These are phyloP conservation scores for Scaptomyza graminum DNA, from an alignment of 1,140 invertebrate species.

Conservation along the genomic window DNA sequence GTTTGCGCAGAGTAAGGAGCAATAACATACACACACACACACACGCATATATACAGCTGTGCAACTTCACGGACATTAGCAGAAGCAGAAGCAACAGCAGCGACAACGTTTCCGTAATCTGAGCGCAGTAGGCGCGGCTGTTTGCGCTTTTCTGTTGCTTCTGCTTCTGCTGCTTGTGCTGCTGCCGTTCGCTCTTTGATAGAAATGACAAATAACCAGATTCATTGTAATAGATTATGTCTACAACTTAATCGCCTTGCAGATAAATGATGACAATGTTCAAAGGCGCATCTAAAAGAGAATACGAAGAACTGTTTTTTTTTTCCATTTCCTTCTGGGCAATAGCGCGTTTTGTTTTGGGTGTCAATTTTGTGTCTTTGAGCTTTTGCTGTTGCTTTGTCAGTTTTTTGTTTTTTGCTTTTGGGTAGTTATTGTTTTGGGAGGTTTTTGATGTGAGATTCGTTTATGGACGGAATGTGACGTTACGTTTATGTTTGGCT, in stretches of 20 bases:
- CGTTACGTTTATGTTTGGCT: slow-evolving; percentile 55
- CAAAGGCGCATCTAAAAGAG: slow-evolving; percentile 46
- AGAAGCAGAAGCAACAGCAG: slow-evolving; percentile 28
- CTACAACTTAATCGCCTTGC: slow-evolving; percentile 84
- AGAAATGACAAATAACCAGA: slow-evolving; percentile 84
- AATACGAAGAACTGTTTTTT: slow-evolving; percentile 11
- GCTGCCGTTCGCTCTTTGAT: slow-evolving; percentile 56
- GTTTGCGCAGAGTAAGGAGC: slow-evolving; percentile 48
- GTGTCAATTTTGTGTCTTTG: slow-evolving; percentile 78
- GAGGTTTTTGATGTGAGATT: slow-evolving; percentile 56
- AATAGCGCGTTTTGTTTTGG: slow-evolving; percentile 75
- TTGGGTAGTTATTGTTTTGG: slow-evolving; percentile 40
- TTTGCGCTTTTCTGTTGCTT: slow-evolving; percentile 74
- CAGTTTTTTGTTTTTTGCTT: slow-evolving; percentile 36
- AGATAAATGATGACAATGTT: slow-evolving; percentile 84
- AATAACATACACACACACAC: slow-evolving; percentile 40
- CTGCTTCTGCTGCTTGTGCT: slow-evolving; percentile 15
- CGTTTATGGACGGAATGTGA: slow-evolving; percentile 67
- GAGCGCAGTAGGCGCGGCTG: slow-evolving; percentile 78
- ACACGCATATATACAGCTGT: slow-evolving; percentile 48
- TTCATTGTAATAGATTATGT: slow-evolving; percentile 84
- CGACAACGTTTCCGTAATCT: slow-evolving; percentile 72
- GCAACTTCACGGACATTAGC: slow-evolving; percentile 77
- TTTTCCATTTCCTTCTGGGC: slow-evolving; percentile 28
- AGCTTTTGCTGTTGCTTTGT: slow-evolving; percentile 43